Percentiles rank a stretch among this genome's conserved stretches.
Conservation (phyloP, 2,113 vertebrate species). For the Apteryx owenii region DNA sequence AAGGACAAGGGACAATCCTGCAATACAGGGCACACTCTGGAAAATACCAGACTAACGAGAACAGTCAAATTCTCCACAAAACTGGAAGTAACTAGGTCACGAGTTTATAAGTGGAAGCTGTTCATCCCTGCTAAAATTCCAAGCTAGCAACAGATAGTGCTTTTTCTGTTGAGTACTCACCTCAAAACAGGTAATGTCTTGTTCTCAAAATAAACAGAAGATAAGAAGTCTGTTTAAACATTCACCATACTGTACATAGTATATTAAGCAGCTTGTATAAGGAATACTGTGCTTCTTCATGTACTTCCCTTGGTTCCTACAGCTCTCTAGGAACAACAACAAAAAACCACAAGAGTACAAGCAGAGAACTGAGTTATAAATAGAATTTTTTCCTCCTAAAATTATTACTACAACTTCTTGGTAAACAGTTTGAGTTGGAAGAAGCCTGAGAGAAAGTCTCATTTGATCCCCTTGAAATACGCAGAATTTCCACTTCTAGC, state of each 20-base stretch:
- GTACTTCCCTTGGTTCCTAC: neutral
- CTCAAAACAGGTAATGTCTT: neutral
- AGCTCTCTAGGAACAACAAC: constrained; percentile 45
- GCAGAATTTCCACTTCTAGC: neutral
- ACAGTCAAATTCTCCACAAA: neutral
- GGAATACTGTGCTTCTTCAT: neutral
- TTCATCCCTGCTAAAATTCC: neutral
- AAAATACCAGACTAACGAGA: neutral
- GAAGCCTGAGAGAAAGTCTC: constrained; percentile 15
- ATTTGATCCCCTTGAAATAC: neutral
- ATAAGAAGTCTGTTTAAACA: neutral
- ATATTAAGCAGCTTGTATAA: neutral
- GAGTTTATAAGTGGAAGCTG: neutral
- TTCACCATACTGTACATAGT: neutral
- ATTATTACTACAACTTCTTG: constrained; percentile 40
- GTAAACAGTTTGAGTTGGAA: constrained; percentile 31
- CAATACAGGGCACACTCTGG: neutral
- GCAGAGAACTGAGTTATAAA: constrained; percentile 18
- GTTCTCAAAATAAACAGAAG: neutral
- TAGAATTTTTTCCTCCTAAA: constrained; percentile 14
- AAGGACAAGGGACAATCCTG: neutral
- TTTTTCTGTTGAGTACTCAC: neutral
- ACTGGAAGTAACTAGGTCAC: neutral
- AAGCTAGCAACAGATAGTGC: neutral
- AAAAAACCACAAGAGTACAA: neutral